Base-by-base conservation (phyloP, 2,888 invertebrate genomes). In the Heliconius hortense region DNA sequence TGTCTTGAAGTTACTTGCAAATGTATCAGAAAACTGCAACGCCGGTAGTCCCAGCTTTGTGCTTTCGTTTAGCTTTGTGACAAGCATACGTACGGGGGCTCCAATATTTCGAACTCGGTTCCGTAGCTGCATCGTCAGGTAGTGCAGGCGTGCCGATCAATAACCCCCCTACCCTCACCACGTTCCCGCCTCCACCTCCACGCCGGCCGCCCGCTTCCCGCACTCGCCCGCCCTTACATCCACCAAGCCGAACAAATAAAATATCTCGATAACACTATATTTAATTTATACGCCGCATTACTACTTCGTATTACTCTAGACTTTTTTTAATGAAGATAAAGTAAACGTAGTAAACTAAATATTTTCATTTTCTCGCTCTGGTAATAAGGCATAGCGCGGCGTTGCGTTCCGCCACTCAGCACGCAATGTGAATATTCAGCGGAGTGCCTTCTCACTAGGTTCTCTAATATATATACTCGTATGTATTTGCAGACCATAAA, bases 81-180 rank as follows among this genome's bases (percentile, higher is more conserved):
- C 56, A 35, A 15, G 31, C 56, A 18, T 56, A 56, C 56, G 69
- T 56, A 56, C 69, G 76, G 75, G 39, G 67, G 73, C 71, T 77
- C 78, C 75, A 66, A 79, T 76, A 76, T 79, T 79, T 68, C 77
- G 74, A 73, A 77, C 74, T 74, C 76, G 69, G 67, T 73, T 75
- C 74, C 73, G 67, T 71, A 71, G 85, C 84, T 90, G 90, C 89
- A 89, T 80, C 83, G 84, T 85, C 87, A 87, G 89, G 88, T 87
- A 87, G 86, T 90, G 90, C 90, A 90, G 79, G 83, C 84, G 81
- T 80, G 79, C 81, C 85, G 91, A 92, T 91, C 92, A 87, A 92
- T 91, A 92, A 78, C 81, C 82, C 80, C 77, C 81, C 80, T 81
- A 78, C 79, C 80, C 80, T 80, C 81, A 79, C 79, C 76, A 77